These are phyloP conservation scores for Lacerta bilineata DNA, from an alignment of 2,797 vertebrate genomes.

Conservation along the genomic window DNA sequence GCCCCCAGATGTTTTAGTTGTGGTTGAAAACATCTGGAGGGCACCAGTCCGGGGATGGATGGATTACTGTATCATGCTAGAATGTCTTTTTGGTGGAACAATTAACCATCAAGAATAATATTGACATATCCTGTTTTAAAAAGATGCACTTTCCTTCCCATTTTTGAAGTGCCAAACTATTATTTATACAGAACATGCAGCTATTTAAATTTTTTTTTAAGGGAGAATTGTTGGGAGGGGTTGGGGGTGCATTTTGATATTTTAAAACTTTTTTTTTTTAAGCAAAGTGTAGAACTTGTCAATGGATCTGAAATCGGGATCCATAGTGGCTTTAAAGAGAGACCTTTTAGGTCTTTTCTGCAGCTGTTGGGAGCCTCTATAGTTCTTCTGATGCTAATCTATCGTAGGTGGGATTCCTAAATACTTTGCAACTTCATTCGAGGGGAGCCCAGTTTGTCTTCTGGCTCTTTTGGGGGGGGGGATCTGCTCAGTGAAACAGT, in stretches of 20 bases:
- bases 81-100: constrained; percentile 3
- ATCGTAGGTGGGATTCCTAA: background rate
- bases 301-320: constrained; percentile 31
- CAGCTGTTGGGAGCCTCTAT: background rate
- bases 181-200: constrained; percentile 54
- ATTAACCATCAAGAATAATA: background rate
- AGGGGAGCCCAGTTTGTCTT: background rate
- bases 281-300: constrained; percentile 35
- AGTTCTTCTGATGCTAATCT: background rate
- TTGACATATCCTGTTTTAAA: constrained; percentile 40
- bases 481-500: constrained; percentile 24
- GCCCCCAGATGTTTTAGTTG: too few species aligned
- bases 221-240: constrained; percentile 17
- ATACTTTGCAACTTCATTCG: constrained; percentile 25
- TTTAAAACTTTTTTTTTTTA: constrained; percentile 36
- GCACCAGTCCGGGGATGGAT: too few species aligned
- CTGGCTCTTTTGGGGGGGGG: background rate
- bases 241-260: constrained; percentile 40
- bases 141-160: constrained; percentile 31
- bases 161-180: constrained; percentile 54
- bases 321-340: constrained; percentile 35
- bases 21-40: too few species aligned
- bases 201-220: constrained; percentile 40
- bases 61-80: background rate
- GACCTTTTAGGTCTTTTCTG: background rate